These are phyloP conservation scores for Lytechinus pictus DNA, from an alignment of 35 echinoderm and acorn worm species.

Conservation along the genomic window DNA sequence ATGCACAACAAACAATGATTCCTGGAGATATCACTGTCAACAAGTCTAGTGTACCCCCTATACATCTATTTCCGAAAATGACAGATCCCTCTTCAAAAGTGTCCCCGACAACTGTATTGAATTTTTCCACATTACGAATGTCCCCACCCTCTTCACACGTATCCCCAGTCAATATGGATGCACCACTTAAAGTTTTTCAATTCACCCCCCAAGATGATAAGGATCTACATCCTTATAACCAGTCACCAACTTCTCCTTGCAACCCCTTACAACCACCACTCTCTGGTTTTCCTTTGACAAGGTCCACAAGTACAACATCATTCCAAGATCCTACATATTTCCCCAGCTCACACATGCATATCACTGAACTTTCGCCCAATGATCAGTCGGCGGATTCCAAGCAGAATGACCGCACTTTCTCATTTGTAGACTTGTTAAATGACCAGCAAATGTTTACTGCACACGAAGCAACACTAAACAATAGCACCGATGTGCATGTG, in stretches of 20 bases:
- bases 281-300: neutral
- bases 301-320: neutral
- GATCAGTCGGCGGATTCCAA: neutral
- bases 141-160: neutral
- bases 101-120: neutral
- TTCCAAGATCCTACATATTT: neutral
- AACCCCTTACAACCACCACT: neutral
- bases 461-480: neutral
- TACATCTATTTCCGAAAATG: neutral
- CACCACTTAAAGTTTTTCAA: neutral
- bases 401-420: neutral
- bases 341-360: neutral
- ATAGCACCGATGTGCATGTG: neutral
- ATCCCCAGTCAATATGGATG: neutral
- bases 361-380: neutral
- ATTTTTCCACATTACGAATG: neutral
- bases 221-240: neutral
- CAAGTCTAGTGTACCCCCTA: neutral
- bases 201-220: no score
- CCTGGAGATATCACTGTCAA: no score
- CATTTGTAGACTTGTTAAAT: neutral
- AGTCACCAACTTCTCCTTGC: neutral
- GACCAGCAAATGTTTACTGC: neutral
- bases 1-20: neutral
- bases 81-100: neutral